Conservation (phyloP, 2,113 vertebrate genomes). For the Pedionomus torquatus region DNA sequence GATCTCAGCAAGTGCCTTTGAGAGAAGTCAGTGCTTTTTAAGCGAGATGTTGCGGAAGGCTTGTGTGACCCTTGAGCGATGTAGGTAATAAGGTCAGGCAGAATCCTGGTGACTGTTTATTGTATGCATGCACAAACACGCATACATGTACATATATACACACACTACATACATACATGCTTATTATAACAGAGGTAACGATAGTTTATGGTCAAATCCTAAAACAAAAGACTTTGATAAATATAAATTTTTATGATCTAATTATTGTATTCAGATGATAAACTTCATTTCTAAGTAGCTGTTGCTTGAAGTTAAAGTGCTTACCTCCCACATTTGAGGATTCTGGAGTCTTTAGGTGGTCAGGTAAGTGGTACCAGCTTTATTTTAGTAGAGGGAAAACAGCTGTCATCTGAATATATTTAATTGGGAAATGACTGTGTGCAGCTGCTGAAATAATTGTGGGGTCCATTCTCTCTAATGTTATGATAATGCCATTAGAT, state of each 20-base stretch:
- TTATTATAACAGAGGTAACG: background rate
- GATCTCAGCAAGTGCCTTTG: background rate
- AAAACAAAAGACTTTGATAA: background rate
- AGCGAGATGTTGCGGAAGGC: background rate
- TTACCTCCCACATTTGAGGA: background rate
- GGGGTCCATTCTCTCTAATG: background rate
- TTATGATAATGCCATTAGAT: background rate
- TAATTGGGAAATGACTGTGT: conserved; percentile 20
- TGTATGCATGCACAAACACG: background rate
- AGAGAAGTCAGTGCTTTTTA: background rate
- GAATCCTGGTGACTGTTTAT: background rate
- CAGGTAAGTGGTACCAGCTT: background rate
- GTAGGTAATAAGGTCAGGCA: background rate
- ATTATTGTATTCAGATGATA: background rate
- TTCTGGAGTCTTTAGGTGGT: background rate
- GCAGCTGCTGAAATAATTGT: conserved; percentile 13
- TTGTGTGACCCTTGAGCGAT: background rate
- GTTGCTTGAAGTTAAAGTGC: background rate
- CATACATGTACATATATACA: accelerated
- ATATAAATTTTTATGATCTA: background rate
- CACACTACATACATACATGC: accelerated
- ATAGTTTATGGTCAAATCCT: background rate
- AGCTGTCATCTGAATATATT: background rate
- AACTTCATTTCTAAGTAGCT: background rate
- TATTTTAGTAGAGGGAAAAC: background rate